Evolutionary conservation across 2,888 invertebrate genomes (phyloP).

Genomic region (Falcaria lacertinaria): DNA sequence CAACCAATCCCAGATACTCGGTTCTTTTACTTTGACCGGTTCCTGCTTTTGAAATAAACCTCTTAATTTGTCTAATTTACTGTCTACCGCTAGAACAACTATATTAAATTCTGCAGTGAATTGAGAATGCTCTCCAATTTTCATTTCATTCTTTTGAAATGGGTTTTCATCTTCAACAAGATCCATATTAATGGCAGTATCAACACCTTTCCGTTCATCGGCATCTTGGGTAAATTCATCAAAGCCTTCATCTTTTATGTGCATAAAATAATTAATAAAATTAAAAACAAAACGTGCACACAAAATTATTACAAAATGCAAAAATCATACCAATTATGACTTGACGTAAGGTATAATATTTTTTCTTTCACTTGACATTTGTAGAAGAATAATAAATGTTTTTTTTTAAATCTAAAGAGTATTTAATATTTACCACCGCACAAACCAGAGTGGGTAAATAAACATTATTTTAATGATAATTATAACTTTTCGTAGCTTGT

Average conservation of each 20-base stretch:
- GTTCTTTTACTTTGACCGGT: background rate
- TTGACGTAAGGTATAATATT: background rate
- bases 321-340: background rate
- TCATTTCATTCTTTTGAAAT: background rate
- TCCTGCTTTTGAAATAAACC: background rate
- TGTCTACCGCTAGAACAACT: background rate
- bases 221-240: slow-evolving; percentile 4
- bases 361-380: background rate
- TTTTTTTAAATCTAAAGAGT: background rate
- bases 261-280: background rate
- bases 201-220: slow-evolving; percentile 7
- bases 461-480: too few species aligned
- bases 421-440: too few species aligned
- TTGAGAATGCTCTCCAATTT: background rate
- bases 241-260: slow-evolving; percentile 4
- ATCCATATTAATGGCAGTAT: slow-evolving; percentile 11
- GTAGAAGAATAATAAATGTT: background rate
- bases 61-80: background rate
- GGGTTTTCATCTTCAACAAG: slow-evolving; percentile 10
- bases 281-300: background rate
- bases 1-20: background rate
- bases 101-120: background rate
- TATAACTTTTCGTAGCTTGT: too few species aligned
- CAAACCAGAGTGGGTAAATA: too few species aligned
- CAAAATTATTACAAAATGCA: background rate